These are phyloP conservation scores for Dunckerocampus dactyliophorus DNA, from an alignment of 2,113 vertebrate species.

Conservation along the genomic window DNA sequence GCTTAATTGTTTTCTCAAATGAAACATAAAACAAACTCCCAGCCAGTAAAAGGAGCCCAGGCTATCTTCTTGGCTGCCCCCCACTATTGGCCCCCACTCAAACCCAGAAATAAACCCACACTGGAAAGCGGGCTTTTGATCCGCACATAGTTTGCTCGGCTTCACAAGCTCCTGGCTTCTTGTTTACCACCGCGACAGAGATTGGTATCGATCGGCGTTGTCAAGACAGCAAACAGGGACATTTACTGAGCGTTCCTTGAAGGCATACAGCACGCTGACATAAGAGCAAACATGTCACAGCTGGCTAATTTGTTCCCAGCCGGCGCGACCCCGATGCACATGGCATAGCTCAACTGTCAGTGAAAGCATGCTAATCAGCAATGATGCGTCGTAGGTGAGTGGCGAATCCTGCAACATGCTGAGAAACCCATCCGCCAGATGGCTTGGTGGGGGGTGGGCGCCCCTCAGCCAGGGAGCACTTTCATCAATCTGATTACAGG, in stretches of 20 bases:
- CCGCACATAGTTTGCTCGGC: background rate
- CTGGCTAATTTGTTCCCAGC: background rate
- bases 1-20: background rate
- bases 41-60: background rate
- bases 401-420: slow-evolving; percentile 39
- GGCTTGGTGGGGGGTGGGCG: slow-evolving; percentile 52
- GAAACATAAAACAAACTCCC: background rate
- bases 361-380: slow-evolving; percentile 38
- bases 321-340: background rate
- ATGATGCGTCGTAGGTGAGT: slow-evolving; percentile 44
- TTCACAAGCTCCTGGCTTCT: background rate
- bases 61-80: no score
- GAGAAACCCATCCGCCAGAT: slow-evolving; percentile 63
- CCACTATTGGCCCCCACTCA: no score
- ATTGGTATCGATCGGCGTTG: slow-evolving; percentile 6
- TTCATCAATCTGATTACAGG: slow-evolving; percentile 73
- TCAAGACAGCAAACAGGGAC: slow-evolving; percentile 1
- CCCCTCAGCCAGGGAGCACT: slow-evolving; percentile 61
- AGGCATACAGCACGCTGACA: background rate
- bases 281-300: background rate
- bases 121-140: no score
- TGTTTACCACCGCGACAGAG: slow-evolving; percentile 1
- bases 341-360: slow-evolving; percentile 16
- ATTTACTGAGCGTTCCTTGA: background rate
- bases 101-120: no score